A percentile compares a stretch with the other conserved stretches of the same genome.
These are phyloP conservation scores for Sebastiscus albofasciatus DNA, from an alignment of 2,797 vertebrate species.

Conservation along the genomic window DNA sequence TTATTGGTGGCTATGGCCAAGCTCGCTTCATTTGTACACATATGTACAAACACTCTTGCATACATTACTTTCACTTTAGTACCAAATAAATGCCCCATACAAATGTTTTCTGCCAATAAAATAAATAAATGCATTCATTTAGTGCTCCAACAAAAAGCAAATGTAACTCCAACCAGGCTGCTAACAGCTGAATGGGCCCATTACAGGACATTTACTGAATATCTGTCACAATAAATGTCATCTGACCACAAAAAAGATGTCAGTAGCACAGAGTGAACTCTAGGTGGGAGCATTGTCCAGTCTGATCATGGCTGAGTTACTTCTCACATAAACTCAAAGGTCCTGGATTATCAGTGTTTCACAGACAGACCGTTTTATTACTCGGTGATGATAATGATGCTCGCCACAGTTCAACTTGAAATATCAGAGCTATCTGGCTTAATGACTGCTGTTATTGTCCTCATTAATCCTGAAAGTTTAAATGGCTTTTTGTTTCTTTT, in stretches of 20 bases:
- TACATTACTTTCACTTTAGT: neutral
- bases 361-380: constrained; percentile 12
- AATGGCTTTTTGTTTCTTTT: neutral
- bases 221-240: constrained; percentile 10
- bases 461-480: constrained; percentile 11
- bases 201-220: neutral
- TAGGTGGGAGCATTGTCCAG: constrained; percentile 40
- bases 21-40: neutral
- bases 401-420: neutral
- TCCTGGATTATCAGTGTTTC: constrained; percentile 6
- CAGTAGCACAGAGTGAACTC: neutral
- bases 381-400: constrained; percentile 3
- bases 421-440: neutral
- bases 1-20: neutral
- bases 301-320: neutral
- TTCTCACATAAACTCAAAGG: neutral
- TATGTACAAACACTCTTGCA: neutral
- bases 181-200: neutral
- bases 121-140: neutral
- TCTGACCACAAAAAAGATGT: neutral
- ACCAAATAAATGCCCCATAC: no score
- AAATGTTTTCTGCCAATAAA: neutral
- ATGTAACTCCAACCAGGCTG: neutral
- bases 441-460: constrained; percentile 5
- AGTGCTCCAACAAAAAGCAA: neutral